Base-by-base conservation (phyloP, 1,140 invertebrate genomes). In the Brachionus asplanchnoidis region DNA sequence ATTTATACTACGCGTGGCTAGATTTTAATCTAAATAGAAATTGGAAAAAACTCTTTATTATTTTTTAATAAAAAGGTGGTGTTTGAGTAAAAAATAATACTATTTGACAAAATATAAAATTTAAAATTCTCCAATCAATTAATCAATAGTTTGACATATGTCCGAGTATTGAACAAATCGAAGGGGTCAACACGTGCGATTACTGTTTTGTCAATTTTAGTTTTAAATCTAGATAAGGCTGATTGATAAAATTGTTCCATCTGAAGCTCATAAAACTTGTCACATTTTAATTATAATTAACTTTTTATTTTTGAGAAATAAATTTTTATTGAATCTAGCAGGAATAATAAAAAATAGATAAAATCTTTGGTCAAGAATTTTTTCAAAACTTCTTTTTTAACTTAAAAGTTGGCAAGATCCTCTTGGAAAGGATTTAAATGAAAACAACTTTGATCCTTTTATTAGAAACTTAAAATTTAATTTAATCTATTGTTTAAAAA, bases 111-210 rank as follows among this genome's bases (percentile, higher is more conserved):
- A 46, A 46, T 36, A 46, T 44, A 46, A 46, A 11, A 28, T 11
- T 65, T n/a, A 1, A 28, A 68, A 12, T 12, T 28, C 32, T 68
- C 65, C 65, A 68, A 68, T 68, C 65, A 68, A 68, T 68, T 36
- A 68, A 68, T 68, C 65, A 32, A 68, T 68, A 68, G 11, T 36
- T 28, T 68, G 65, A 68, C 65, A 68, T 68, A 68, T 68, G 65
- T 32, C 26, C 28, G 14, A 46, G 44, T 46, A 46, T 46, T n/a
- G 44, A 36, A 36, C 32, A 36, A 36, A 36, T 36, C 32, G 32
- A 36, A 28, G 23, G 12, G 65, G 20, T 14, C 26, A 28, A 46
- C 44, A 32, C 65, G 65, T 68, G 65, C 65, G 65, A 68, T 68
- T 68, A 68, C 65, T 68, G 65, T 68, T 68, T 23, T 68, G 11